These are phyloP conservation scores for Malachius bipustulatus DNA, from an alignment of 2,888 invertebrate species.

Conservation along the genomic window DNA sequence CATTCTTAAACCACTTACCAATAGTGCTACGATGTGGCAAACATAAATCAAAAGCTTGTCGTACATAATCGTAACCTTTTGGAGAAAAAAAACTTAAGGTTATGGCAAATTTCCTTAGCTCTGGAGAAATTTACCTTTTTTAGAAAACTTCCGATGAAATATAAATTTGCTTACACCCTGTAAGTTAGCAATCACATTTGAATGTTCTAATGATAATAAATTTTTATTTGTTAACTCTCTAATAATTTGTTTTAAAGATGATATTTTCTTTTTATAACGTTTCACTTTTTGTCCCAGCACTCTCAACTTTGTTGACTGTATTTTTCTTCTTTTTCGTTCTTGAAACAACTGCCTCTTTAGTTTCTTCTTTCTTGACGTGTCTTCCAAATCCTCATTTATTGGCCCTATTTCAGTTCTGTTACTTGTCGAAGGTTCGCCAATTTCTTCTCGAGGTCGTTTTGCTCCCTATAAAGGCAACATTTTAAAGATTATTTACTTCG, in stretches of 20 bases:
- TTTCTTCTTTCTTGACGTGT: constrained; percentile 6
- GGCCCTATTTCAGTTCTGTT: no score
- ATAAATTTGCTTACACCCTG: constrained; percentile 5
- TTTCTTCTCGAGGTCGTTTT: no score
- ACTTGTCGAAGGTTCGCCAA: no score
- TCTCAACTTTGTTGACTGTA: constrained; percentile 5
- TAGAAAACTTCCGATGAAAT: constrained; percentile 6
- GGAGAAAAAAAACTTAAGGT: constrained; percentile 18
- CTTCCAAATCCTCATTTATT: no score
- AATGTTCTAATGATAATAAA: constrained; percentile 7
- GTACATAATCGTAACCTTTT: constrained; percentile 6
- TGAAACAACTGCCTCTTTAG: constrained; percentile 1
- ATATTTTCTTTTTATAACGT: constrained; percentile 9
- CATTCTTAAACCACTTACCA: constrained; percentile 16
- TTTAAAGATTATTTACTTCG: no score
- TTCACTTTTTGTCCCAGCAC: constrained; percentile 9
- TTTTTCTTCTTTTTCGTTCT: constrained; percentile 1
- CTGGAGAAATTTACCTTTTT: constrained; percentile 12
- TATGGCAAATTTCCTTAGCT: constrained; percentile 17
- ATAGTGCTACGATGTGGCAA: constrained; percentile 17
- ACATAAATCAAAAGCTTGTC: constrained; percentile 10
- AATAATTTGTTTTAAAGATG: constrained; percentile 8
- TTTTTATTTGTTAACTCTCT: constrained; percentile 9
- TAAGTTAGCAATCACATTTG: constrained; percentile 8
- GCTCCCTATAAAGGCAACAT: no score